Conservation (phyloP, 2,888 invertebrate genomes). For the Iphiclides podalirius region DNA sequence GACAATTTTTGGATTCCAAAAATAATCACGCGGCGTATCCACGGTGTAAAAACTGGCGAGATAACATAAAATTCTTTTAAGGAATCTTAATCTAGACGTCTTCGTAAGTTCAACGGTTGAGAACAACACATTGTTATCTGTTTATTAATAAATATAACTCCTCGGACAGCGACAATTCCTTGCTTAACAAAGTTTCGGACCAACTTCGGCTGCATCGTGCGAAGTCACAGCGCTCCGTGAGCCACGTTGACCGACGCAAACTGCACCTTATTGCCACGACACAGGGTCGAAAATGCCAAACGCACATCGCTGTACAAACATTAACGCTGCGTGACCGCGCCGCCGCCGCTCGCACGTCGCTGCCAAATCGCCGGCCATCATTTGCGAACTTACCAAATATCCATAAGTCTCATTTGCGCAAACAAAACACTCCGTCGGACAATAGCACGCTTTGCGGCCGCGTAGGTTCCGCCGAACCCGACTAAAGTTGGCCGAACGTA, state of each 20-base stretch:
- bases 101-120: neutral
- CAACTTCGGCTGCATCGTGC: conserved; percentile 16
- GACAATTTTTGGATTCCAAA: too few species aligned
- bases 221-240: conserved; percentile 3
- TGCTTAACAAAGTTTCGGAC: conserved; percentile 15
- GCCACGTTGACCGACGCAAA: neutral
- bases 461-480: conserved; percentile 1
- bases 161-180: conserved; percentile 16
- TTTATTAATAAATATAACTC: conserved; percentile 18
- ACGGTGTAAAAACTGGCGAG: too few species aligned
- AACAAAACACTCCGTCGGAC: conserved; percentile 14
- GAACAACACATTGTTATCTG: conserved; percentile 3
- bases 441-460: conserved; percentile 11
- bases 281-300: conserved; percentile 2
- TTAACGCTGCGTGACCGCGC: conserved; percentile 20
- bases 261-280: conserved; percentile 2
- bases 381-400: conserved; percentile 24
- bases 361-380: conserved; percentile 24
- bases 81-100: neutral
- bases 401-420: conserved; percentile 23
- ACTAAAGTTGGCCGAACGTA: neutral
- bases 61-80: too few species aligned
- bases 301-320: neutral
- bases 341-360: conserved; percentile 9
- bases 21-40: too few species aligned